Conservation (phyloP, 2,113 vertebrate species). For the Glaucomys volans region DNA sequence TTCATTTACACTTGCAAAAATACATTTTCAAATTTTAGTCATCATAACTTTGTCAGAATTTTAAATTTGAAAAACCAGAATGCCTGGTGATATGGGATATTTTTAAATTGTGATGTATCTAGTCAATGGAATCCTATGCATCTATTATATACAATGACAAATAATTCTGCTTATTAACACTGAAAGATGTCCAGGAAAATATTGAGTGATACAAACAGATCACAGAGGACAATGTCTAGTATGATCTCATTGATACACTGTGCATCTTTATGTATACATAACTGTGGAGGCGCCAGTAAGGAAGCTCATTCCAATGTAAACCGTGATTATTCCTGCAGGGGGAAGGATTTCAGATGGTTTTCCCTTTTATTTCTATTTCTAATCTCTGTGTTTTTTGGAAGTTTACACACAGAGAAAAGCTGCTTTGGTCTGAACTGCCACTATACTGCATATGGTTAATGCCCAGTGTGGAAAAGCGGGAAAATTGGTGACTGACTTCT, state of each 20-base stretch:
- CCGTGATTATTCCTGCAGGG: neutral
- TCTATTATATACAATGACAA: neutral
- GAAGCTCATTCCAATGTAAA: neutral
- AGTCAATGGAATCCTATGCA: neutral
- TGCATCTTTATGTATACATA: neutral
- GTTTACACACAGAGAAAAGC: neutral
- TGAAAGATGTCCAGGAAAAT: neutral
- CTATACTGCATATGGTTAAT: neutral
- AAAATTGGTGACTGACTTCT: neutral
- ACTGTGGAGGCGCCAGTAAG: neutral
- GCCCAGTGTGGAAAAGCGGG: neutral
- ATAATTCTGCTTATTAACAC: slow-evolving; percentile 1
- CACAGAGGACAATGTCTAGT: neutral
- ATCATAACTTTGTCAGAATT: neutral
- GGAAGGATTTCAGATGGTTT: neutral
- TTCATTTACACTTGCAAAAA: neutral
- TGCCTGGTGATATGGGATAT: neutral
- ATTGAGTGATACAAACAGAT: neutral
- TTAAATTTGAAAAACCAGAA: neutral
- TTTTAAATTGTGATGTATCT: neutral
- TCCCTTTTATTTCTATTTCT: neutral
- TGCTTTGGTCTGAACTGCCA: neutral
- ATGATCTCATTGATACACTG: neutral
- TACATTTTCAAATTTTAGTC: neutral
- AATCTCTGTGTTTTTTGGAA: neutral